Percentiles rank a stretch among this genome's conserved stretches.
Evolutionary conservation across 2,797 vertebrate genomes (phyloP).

Genomic region (Enoplosus armatus): DNA sequence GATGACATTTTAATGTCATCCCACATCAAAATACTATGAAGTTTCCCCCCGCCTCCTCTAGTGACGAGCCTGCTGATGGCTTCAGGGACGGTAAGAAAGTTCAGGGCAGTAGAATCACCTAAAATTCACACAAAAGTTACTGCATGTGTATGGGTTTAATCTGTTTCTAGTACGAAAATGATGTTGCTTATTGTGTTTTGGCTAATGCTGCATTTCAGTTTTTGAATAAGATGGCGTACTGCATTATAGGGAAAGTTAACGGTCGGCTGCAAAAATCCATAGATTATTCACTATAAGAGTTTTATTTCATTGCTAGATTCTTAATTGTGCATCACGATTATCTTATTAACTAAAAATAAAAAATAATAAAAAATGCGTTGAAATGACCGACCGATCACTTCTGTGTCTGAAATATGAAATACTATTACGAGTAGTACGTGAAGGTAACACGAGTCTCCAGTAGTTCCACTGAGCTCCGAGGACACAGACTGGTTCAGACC

Average conservation of each 20-base stretch:
- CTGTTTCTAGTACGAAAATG: accelerated
- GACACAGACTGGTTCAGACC: not conserved
- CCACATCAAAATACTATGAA: not conserved
- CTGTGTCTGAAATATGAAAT: accelerated
- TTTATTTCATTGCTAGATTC: not conserved
- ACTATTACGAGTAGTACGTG: not conserved
- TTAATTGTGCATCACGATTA: no score
- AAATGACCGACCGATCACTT: not conserved
- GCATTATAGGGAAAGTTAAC: not conserved
- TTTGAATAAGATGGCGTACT: no score
- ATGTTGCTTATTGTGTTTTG: not conserved
- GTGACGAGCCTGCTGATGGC: not conserved
- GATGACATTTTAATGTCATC: constrained; percentile 6
- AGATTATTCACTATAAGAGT: no score
- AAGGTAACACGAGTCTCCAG: accelerated
- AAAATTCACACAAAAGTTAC: accelerated
- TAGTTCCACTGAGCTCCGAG: accelerated
- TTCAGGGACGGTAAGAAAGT: not conserved
- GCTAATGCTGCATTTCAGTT: not conserved
- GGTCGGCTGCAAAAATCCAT: not conserved
- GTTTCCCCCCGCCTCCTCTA: not conserved
- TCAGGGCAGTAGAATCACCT: not conserved
- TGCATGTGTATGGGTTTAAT: not conserved
- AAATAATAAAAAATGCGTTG: no score
- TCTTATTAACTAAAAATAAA: no score